phyloP scores from a whole-genome alignment of 1,140 invertebrate genomes.

The Rhagoletis pomonella region DNA sequence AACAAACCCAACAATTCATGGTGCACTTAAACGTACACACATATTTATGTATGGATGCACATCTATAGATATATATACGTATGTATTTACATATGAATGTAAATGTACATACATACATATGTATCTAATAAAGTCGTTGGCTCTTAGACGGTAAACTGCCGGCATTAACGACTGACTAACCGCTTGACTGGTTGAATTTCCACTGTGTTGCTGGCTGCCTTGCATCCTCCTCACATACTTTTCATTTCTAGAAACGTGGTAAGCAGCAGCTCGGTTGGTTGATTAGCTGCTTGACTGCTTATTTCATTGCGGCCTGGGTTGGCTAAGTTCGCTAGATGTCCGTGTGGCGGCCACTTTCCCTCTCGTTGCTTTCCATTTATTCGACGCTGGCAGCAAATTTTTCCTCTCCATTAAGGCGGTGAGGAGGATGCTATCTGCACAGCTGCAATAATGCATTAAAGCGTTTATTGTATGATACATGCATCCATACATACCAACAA shows the following conservation, averaged over 20 bases:
- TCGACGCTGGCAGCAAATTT: neutral
- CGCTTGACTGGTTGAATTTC: conserved; percentile 20
- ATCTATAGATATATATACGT: neutral
- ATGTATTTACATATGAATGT: neutral
- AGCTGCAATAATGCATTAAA: neutral
- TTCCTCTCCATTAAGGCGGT: neutral
- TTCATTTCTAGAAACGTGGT: neutral
- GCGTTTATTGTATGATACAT: too few species aligned
- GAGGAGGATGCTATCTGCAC: neutral
- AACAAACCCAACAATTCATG: conserved; percentile 13
- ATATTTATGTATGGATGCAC: neutral
- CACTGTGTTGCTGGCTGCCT: neutral
- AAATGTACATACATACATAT: neutral
- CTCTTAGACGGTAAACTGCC: conserved; percentile 1
- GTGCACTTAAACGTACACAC: neutral
- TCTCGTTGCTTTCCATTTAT: conserved; percentile 52
- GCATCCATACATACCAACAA: too few species aligned
- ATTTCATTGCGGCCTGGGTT: neutral
- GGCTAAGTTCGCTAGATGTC: neutral
- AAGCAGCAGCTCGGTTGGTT: neutral
- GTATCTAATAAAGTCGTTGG: neutral
- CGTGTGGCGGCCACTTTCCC: conserved; percentile 42
- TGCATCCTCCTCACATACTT: neutral
- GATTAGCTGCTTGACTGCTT: conserved; percentile 39
- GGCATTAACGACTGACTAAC: conserved; percentile 16